These are phyloP conservation scores for Botia kubotai DNA, from an alignment of 2,797 vertebrate species.

Conservation along the genomic window DNA sequence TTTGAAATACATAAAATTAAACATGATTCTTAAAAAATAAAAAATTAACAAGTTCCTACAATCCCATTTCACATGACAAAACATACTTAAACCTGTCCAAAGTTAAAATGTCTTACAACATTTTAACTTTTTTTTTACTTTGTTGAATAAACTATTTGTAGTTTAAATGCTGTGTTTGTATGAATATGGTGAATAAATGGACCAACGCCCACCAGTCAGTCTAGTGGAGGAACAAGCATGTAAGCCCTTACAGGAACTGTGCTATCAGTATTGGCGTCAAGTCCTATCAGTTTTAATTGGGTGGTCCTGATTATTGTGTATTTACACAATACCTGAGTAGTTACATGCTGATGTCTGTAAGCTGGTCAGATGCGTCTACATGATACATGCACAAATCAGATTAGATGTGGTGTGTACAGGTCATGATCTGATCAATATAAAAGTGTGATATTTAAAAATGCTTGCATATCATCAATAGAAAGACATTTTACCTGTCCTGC, in stretches of 20 bases:
- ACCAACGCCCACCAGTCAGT: slow-evolving; percentile 68
- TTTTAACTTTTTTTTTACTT: neutral
- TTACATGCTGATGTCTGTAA: neutral
- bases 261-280: neutral
- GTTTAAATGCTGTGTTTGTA: slow-evolving; percentile 30
- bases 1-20: too few species aligned
- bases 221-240: slow-evolving; percentile 64
- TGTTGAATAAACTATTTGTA: neutral
- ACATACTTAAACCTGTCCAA: neutral
- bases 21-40: too few species aligned
- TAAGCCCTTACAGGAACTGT: slow-evolving; percentile 47
- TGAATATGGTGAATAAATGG: slow-evolving; percentile 32
- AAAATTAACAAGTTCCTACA: too few species aligned
- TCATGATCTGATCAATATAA: neutral
- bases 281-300: neutral
- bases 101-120: neutral
- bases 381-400: neutral
- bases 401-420: neutral
- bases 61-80: too few species aligned
- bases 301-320: neutral
- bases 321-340: neutral
- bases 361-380: neutral
- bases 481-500: too few species aligned
- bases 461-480: too few species aligned
- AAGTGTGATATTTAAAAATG: too few species aligned